These are phyloP conservation scores for Columba janthina DNA, from an alignment of 2,113 vertebrate genomes.

Conservation along the genomic window DNA sequence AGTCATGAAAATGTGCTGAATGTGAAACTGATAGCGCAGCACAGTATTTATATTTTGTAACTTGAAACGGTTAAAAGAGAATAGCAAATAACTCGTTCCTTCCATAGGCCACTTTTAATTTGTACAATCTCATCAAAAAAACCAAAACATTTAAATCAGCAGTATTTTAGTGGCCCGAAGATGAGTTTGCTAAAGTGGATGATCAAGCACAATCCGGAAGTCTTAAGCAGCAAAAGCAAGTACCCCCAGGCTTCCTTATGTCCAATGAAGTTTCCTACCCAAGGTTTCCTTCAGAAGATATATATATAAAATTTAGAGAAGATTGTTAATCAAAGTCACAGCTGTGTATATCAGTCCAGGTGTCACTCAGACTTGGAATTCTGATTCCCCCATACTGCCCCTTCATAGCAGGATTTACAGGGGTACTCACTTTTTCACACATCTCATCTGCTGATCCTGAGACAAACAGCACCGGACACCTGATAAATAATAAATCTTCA, in stretches of 20 bases:
- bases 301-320: neutral
- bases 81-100: neutral
- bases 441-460: slow-evolving; percentile 91
- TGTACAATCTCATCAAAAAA: neutral
- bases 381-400: neutral
- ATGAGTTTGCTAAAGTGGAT: neutral
- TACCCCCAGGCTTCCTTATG: neutral
- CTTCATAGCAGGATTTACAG: neutral
- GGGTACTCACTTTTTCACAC: slow-evolving; percentile 85
- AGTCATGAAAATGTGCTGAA: neutral
- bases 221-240: neutral
- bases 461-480: slow-evolving; percentile 85
- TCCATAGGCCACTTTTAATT: neutral
- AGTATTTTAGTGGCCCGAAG: neutral
- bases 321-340: neutral
- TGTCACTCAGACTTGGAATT: neutral
- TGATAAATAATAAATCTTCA: slow-evolving; percentile 82
- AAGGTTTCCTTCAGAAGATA: neutral
- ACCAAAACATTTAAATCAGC: neutral
- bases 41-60: neutral
- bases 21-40: neutral
- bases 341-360: neutral
- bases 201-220: neutral
- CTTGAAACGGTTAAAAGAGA: neutral
- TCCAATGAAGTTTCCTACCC: neutral